Conservation (phyloP, 2,888 invertebrate genomes). For the Phalera bucephala region DNA sequence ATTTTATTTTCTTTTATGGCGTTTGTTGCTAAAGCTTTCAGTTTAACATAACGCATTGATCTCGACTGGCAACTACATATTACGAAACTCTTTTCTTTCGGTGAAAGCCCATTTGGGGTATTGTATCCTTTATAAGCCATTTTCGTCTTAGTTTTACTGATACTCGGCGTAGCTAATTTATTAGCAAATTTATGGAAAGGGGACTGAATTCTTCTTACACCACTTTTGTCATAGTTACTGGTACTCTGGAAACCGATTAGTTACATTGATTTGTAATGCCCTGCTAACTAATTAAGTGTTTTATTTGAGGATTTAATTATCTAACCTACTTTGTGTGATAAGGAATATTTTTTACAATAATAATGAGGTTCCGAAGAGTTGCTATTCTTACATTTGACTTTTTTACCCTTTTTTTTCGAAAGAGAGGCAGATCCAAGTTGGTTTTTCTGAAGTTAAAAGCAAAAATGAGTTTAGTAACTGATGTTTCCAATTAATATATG, state of each 20-base stretch:
- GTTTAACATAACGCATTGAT: conserved; percentile 45
- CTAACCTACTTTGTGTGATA: conserved; percentile 2
- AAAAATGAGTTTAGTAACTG: too few species aligned
- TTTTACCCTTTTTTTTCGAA: background rate
- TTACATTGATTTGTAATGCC: too few species aligned
- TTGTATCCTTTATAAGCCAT: conserved; percentile 25
- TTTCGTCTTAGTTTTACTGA: conserved; percentile 6
- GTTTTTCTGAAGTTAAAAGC: background rate
- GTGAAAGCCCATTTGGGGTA: conserved; percentile 45
- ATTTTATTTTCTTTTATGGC: conserved; percentile 80
- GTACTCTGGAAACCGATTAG: background rate
- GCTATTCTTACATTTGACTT: background rate
- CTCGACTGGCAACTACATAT: conserved; percentile 59
- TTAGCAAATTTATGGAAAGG: conserved; percentile 42
- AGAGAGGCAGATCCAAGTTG: background rate
- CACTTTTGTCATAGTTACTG: conserved; percentile 16
- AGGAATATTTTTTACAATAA: background rate
- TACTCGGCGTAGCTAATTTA: conserved; percentile 3
- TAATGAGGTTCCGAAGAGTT: background rate
- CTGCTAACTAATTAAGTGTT: too few species aligned
- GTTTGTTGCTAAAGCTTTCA: conserved; percentile 68
- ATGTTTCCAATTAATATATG: too few species aligned
- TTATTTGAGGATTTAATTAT: too few species aligned
- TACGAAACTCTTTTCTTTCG: conserved; percentile 64
- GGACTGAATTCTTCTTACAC: conserved; percentile 35